Conservation (phyloP, 2,113 vertebrate genomes). For the Tragelaphus buxtoni region DNA sequence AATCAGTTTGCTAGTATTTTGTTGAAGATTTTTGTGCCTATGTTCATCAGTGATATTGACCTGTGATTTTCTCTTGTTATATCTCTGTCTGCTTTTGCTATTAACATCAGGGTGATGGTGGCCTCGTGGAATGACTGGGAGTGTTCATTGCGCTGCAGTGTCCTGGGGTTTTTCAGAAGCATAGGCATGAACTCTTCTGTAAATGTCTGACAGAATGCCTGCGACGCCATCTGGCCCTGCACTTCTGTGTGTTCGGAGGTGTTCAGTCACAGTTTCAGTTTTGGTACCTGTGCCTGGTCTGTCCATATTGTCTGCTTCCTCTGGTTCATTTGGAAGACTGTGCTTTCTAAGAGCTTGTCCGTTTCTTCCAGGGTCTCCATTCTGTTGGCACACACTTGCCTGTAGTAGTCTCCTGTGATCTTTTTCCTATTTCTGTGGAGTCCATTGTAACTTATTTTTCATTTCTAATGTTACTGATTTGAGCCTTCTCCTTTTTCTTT, state of each 20-base stretch:
- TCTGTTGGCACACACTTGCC: not conserved
- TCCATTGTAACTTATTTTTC: not conserved
- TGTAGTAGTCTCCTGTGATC: not conserved
- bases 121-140: not conserved
- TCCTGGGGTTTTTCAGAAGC: not conserved
- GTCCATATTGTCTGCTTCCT: not conserved
- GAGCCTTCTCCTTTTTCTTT: not conserved
- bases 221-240: not conserved
- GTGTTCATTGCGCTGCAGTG: fast-evolving
- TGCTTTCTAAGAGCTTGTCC: not conserved
- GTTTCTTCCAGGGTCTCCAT: not conserved
- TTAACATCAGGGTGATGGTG: not conserved
- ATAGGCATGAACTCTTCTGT: not conserved
- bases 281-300: not conserved
- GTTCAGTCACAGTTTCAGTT: not conserved
- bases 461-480: not conserved
- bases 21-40: not conserved
- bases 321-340: not conserved
- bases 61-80: not conserved
- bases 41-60: not conserved
- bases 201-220: not conserved
- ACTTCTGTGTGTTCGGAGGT: not conserved
- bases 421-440: not conserved
- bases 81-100: not conserved
- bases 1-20: not conserved